Conservation (phyloP, 2,797 vertebrate species). For the Chiloscyllium punctatum region DNA sequence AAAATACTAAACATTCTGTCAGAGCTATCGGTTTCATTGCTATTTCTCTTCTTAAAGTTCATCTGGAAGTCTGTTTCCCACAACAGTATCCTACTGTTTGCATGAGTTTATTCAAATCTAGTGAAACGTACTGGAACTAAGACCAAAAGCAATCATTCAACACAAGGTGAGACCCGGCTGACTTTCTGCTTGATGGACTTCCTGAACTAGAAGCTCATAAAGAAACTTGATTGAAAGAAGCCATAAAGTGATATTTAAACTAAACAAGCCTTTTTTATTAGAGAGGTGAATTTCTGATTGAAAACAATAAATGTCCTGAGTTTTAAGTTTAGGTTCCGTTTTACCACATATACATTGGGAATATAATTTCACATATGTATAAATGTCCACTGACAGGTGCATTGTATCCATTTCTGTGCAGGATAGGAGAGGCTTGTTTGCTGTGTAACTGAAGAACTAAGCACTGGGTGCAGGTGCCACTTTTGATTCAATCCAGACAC, state of each 20-base stretch:
- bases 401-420: conserved; percentile 35
- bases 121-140: background rate
- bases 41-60: background rate
- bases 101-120: background rate
- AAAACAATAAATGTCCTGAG: conserved; percentile 1
- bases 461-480: conserved; percentile 44
- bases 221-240: conserved; percentile 1
- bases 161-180: conserved; percentile 25
- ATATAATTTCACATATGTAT: background rate
- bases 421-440: conserved; percentile 47
- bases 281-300: background rate
- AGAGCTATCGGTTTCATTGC: background rate
- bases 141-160: conserved; percentile 33
- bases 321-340: background rate
- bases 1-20: background rate
- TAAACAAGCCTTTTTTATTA: background rate
- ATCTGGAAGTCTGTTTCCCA: background rate
- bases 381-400: background rate
- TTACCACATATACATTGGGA: background rate
- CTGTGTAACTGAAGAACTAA: conserved; percentile 48
- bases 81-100: too few relatives aligned
- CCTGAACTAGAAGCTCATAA: conserved; percentile 23
- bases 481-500: conserved; percentile 57
- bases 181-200: background rate
- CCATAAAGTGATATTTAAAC: conserved; percentile 15